Evolutionary conservation across 1,140 invertebrate species (phyloP).

Genomic region (Cephus cinctus): DNA sequence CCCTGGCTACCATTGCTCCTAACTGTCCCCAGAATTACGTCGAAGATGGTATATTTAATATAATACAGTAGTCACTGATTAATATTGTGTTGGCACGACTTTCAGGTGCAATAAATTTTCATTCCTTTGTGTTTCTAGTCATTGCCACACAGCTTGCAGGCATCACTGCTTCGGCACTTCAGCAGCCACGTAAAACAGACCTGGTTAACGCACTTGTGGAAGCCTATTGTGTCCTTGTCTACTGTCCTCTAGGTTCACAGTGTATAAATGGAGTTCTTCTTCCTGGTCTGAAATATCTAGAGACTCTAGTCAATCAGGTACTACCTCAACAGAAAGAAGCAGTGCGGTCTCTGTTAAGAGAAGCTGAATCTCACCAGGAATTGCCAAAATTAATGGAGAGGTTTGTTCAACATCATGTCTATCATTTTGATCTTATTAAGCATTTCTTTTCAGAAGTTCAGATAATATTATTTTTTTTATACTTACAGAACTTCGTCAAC

Average conservation of each 20-base stretch:
- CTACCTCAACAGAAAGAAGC: constrained; percentile 55
- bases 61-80: background rate
- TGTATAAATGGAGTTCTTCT: constrained; percentile 52
- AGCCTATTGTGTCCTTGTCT: constrained; percentile 66
- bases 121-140: constrained; percentile 53
- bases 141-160: constrained; percentile 64
- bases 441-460: background rate
- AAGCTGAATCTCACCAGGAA: constrained; percentile 55
- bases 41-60: constrained; percentile 56
- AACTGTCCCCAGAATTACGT: constrained; percentile 57
- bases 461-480: constrained; percentile 12
- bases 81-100: background rate
- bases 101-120: constrained; percentile 6
- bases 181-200: constrained; percentile 60
- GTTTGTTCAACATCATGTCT: constrained; percentile 26
- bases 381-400: constrained; percentile 46
- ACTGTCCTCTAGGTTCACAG: constrained; percentile 59
- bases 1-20: constrained; percentile 56
- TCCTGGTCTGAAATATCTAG: constrained; percentile 58
- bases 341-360: constrained; percentile 55
- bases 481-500: constrained; percentile 38
- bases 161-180: constrained; percentile 60
- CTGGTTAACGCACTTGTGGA: constrained; percentile 65
- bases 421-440: background rate
- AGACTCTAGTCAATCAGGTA: constrained; percentile 52